A percentile compares a stretch with the other conserved stretches of the same genome.
Conservation (phyloP, 2,113 vertebrate genomes). For the Galemys pyrenaicus region DNA sequence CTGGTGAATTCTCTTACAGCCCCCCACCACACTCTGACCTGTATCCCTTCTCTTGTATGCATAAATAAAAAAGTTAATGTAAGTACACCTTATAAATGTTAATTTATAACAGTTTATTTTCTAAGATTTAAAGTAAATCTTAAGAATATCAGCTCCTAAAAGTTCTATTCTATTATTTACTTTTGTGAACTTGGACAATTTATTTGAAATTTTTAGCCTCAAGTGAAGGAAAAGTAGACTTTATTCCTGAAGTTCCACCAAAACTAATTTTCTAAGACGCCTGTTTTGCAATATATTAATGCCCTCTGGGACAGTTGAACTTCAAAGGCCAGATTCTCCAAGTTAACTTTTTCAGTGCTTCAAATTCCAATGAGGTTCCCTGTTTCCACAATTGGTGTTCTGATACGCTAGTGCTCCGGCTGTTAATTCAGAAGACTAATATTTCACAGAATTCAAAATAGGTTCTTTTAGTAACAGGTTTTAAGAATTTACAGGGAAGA, state of each 20-base stretch:
- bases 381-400: not conserved
- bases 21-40: too few relatives aligned
- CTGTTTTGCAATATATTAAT: not conserved
- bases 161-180: not conserved
- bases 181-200: not conserved
- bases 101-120: not conserved
- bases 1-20: too few relatives aligned
- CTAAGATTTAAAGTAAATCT: not conserved
- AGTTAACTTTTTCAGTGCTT: not conserved
- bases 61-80: not conserved
- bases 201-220: not conserved
- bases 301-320: not conserved
- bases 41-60: too few relatives aligned
- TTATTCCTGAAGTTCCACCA: not conserved
- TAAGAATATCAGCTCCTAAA: not conserved
- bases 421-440: not conserved
- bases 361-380: not conserved
- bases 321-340: not conserved
- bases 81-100: not conserved
- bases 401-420: not conserved
- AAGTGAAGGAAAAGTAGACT: slow-evolving; percentile 14
- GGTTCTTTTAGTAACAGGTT: not conserved
- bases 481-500: not conserved
- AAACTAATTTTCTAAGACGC: not conserved
- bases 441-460: not conserved